Conservation (phyloP, 2,113 vertebrate genomes). For the Zosterops lateralis region DNA sequence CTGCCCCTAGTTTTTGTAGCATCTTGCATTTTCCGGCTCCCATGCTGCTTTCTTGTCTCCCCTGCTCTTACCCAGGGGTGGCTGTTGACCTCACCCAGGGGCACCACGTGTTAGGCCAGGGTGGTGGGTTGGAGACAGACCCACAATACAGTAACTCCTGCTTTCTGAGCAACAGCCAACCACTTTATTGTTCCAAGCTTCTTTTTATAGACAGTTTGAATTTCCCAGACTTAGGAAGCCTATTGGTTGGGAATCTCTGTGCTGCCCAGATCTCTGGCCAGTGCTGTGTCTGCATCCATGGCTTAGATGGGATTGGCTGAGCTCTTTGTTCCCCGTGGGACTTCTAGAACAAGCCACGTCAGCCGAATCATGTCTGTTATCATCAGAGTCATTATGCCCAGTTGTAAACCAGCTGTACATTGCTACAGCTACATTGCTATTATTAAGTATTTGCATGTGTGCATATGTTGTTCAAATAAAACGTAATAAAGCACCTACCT, state of each 20-base stretch:
- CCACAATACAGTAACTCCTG: too few species aligned
- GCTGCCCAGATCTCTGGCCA: too few species aligned
- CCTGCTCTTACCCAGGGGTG: background rate
- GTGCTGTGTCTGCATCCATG: too few species aligned
- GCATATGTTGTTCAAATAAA: background rate
- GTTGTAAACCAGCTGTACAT: background rate
- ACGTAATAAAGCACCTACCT: background rate
- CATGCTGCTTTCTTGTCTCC: background rate
- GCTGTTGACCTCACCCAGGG: too few species aligned
- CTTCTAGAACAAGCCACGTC: background rate
- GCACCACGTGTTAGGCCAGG: too few species aligned
- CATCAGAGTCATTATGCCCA: background rate
- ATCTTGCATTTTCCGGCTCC: background rate
- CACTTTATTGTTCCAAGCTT: too few species aligned
- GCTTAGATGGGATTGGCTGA: background rate
- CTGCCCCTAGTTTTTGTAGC: background rate
- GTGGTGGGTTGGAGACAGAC: too few species aligned
- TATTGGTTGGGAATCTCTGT: too few species aligned
- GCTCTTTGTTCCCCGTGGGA: background rate
- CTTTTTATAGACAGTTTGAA: too few species aligned
- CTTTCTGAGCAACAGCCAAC: too few species aligned
- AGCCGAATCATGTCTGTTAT: background rate
- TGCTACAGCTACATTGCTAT: background rate
- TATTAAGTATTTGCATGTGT: background rate
- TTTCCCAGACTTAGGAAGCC: too few species aligned